Evolutionary conservation across 2,113 vertebrate species (phyloP).

Genomic region (Natator depressus): DNA sequence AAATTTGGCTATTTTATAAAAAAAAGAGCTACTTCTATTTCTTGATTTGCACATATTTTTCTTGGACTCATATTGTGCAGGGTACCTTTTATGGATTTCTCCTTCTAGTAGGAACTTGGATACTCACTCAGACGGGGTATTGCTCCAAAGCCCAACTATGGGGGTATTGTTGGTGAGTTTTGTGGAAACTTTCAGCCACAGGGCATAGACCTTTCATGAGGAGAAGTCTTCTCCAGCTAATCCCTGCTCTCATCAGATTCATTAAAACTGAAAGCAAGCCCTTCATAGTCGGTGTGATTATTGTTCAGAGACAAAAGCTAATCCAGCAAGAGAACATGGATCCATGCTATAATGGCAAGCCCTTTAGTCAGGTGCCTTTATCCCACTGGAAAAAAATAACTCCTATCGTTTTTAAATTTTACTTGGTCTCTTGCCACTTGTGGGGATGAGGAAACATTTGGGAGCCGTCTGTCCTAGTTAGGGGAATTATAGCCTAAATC

Average conservation of each 20-base stretch:
- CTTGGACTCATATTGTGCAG: too few species aligned
- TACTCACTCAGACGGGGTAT: background rate
- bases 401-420: background rate
- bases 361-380: background rate
- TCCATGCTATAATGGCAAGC: conserved; percentile 16
- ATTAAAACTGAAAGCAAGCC: background rate
- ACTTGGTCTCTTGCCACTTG: background rate
- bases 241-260: background rate
- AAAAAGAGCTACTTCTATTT: background rate
- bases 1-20: too few species aligned
- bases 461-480: background rate
- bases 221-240: background rate
- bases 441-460: background rate
- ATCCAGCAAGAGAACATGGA: conserved; percentile 5
- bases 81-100: background rate
- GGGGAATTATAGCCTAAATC: background rate
- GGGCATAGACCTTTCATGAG: background rate
- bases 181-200: background rate
- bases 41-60: background rate
- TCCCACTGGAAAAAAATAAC: rapidly evolving
- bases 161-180: rapidly evolving
- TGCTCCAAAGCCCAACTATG: background rate
- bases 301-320: conserved; percentile 28
- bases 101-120: background rate
- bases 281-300: conserved; percentile 13